Base-by-base conservation (phyloP, 2,113 vertebrate genomes). In the Prunella himalayana region DNA sequence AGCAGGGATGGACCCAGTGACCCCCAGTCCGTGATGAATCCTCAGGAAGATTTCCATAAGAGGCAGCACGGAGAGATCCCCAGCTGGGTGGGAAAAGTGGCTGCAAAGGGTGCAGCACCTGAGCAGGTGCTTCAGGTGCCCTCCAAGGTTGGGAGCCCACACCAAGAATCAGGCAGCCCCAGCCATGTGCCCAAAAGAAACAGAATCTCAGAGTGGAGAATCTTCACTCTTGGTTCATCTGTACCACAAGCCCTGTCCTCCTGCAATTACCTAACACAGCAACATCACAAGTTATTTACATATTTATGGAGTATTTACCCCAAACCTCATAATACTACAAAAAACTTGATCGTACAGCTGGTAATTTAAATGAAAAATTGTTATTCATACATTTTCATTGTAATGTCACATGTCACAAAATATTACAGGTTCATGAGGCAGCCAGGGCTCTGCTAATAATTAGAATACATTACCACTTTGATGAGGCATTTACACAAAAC, bases 301-400 rank as follows among this genome's bases (percentile, higher is more conserved):
- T 95, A 94, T 93, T 94, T 95, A 94, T 95, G 56, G 79, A 86
- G 66, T 73, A 92, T 93, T 96, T 93, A 94, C 92, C 75, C 68
- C 56, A 95, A 95, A 93, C 33, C 57, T 79, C 71, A 41, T 77
- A 90, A 91, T 66, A 73, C 45, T 25, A 72, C 61, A 44, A 85
- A 85, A 71, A 79, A 47, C 31, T 11, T 51, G n/a, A 85, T 88
- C 78, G 41, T 59, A 85, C 75, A 87, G 75, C 39, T 72, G 47
- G 82, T 83, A 77, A 95, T 93, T 86, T 79, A 65, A 95, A 93
- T 91, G 90, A 97, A 93, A 95, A 90, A 78, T 71, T 86, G 44
- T 80, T 88, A 92, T 94, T 94, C 92, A 73, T 90, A 57, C 28
- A n/a, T 94, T 94, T 91, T 82, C 75, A 37, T 83, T 91, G 78